phyloP scores from a whole-genome alignment of 2,888 invertebrate genomes.

The Clitarchus hookeri region DNA sequence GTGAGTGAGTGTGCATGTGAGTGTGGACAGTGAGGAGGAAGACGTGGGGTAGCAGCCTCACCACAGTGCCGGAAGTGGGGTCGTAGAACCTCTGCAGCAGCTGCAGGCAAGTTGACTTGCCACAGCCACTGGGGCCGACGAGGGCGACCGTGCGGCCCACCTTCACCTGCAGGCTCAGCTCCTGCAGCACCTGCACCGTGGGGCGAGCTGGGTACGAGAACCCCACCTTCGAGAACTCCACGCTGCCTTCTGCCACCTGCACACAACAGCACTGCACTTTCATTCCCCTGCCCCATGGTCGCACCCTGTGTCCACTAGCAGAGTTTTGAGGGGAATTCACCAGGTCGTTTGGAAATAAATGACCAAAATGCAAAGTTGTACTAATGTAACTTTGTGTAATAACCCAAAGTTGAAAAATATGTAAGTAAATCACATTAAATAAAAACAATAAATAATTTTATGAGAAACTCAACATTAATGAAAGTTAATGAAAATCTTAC shows the following conservation, averaged over 20 bases:
- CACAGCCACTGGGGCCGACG: conserved; percentile 63
- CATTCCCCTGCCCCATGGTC: too few species aligned
- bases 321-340: too few species aligned
- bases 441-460: too few species aligned
- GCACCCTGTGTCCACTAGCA: too few species aligned
- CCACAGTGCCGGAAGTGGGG: conserved; percentile 66
- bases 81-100: conserved; percentile 80
- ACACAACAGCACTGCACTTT: too few species aligned
- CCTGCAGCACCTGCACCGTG: conserved; percentile 73
- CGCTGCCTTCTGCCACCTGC: conserved; percentile 33
- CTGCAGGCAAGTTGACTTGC: conserved; percentile 81
- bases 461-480: too few species aligned
- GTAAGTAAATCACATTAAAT: too few species aligned
- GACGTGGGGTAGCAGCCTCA: conserved; percentile 47
- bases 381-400: too few species aligned
- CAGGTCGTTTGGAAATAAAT: too few species aligned
- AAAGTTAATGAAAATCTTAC: too few species aligned
- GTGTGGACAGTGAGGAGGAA: neutral
- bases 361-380: neutral
- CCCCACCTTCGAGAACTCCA: conserved; percentile 69
- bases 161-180: conserved; percentile 68
- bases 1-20: neutral
- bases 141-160: conserved; percentile 66
- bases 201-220: conserved; percentile 85
- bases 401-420: too few species aligned